Evolutionary conservation across 2,113 vertebrate genomes (phyloP), one percentile per base, ranked within the genome.

Genomic region (Corythornis cristatus): DNA sequence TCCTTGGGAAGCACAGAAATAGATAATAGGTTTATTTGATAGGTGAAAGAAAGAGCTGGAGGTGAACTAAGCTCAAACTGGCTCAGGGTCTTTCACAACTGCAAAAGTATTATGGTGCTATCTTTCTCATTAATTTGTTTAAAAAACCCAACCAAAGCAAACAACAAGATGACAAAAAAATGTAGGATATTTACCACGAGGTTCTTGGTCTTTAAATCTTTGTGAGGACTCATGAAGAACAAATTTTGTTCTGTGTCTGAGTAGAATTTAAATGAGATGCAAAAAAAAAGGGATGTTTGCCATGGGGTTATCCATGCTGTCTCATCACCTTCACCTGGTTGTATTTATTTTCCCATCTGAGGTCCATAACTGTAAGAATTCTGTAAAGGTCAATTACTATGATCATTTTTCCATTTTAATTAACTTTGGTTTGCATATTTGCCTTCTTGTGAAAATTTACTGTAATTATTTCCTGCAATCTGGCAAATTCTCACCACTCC

Each of bases 401-500:
- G 4, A 42, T 54, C 1, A 11, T 86, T 83, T 71, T 61, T 73
- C 56, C 68, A 31, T 68, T 91, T 91, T 76, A 90, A 88, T 90
- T 85, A 89, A 9, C 46, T 72, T 74, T 58, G 12, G 12, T 84
- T 89, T 78, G 19, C 20, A 60, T 60, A 88, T 77, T 84, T 78
- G 42, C 20, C 66, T 73, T 90, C 83, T 86, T 67, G 51, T 77
- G 31, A 74, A 92, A 81, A 75, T 86, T 84, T 60, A n/a, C 62
- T 74, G 7, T 83, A 93, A 89, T 92, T 84, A 71, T 90, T 94
- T 94, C 77, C 91, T 84, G 43, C 65, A 94, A 66, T 94, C 83
- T 92, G 80, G 76, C 73, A 92, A 56, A 15, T 83, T 94, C 35
- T 77, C 61, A 68, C 29, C 61, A 86, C 5, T 29, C 70, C 84